phyloP scores from a whole-genome alignment of 2,113 vertebrate species.

The Stigmatopora nigra region DNA sequence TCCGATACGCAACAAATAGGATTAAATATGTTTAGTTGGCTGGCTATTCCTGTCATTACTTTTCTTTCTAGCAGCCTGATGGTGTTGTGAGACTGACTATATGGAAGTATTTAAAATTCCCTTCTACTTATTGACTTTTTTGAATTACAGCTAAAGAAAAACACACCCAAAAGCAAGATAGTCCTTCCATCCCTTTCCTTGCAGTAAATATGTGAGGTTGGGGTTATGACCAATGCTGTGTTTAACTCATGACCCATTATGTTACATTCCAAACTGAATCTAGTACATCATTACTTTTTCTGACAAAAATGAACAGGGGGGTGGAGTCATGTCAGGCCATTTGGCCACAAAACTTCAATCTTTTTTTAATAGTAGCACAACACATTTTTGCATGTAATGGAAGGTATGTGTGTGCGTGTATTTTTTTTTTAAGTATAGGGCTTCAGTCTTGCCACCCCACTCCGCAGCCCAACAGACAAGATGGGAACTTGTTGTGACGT shows the following conservation, averaged over 20 bases:
- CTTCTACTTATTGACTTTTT: background rate
- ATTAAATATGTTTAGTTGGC: too few relatives aligned
- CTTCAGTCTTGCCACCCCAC: background rate
- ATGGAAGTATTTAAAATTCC: background rate
- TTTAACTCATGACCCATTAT: too few relatives aligned
- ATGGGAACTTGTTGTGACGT: background rate
- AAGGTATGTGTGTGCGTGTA: too few relatives aligned
- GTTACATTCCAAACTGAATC: too few relatives aligned
- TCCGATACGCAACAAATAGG: too few relatives aligned
- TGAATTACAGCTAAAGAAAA: too few relatives aligned
- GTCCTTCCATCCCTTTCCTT: background rate
- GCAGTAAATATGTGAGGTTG: background rate
- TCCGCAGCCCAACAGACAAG: background rate
- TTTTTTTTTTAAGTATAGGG: background rate
- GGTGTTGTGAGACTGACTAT: background rate
- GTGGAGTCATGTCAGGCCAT: background rate
- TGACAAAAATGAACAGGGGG: too few relatives aligned
- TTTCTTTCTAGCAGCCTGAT: too few relatives aligned
- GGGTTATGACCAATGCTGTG: background rate
- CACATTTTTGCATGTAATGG: too few relatives aligned
- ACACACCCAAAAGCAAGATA: background rate
- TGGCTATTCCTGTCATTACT: too few relatives aligned
- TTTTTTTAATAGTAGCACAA: too few relatives aligned
- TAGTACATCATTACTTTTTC: too few relatives aligned
- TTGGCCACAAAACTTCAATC: background rate